Evolutionary conservation across 2,797 vertebrate genomes (phyloP).

Genomic region (Bradypodion pumilum): DNA sequence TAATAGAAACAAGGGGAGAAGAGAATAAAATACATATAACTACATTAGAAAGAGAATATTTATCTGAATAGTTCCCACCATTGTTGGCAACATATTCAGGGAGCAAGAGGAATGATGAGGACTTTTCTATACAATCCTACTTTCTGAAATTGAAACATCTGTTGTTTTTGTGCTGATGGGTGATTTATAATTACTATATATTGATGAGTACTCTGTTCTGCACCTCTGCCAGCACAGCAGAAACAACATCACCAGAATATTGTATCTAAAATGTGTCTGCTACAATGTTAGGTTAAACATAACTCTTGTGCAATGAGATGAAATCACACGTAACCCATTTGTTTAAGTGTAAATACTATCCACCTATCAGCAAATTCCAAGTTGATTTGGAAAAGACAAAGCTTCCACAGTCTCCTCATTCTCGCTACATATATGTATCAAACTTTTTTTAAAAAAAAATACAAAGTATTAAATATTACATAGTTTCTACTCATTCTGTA

Average conservation of each 20-base stretch:
- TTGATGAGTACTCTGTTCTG: too few relatives aligned
- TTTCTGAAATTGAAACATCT: neutral
- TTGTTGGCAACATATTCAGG: neutral
- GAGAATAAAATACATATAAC: too few relatives aligned
- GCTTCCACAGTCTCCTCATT: neutral
- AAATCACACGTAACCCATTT: too few relatives aligned
- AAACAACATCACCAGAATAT: too few relatives aligned
- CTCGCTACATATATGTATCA: neutral
- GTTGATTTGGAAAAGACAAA: neutral
- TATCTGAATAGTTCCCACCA: too few relatives aligned
- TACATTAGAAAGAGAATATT: too few relatives aligned
- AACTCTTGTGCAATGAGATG: too few relatives aligned
- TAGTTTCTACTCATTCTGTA: constrained; percentile 29
- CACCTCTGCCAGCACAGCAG: too few relatives aligned
- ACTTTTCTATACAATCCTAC: neutral
- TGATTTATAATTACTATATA: neutral
- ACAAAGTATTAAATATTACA: constrained; percentile 43
- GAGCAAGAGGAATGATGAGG: neutral
- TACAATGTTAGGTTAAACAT: too few relatives aligned
- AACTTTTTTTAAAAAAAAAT: neutral
- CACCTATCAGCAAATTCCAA: neutral
- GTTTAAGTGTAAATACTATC: neutral
- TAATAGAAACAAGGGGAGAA: too few relatives aligned
- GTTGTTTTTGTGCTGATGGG: neutral
- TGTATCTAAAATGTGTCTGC: too few relatives aligned